Evolutionary conservation across 1,140 invertebrate genomes (phyloP).

Genomic region (Calycopis cecrops): DNA sequence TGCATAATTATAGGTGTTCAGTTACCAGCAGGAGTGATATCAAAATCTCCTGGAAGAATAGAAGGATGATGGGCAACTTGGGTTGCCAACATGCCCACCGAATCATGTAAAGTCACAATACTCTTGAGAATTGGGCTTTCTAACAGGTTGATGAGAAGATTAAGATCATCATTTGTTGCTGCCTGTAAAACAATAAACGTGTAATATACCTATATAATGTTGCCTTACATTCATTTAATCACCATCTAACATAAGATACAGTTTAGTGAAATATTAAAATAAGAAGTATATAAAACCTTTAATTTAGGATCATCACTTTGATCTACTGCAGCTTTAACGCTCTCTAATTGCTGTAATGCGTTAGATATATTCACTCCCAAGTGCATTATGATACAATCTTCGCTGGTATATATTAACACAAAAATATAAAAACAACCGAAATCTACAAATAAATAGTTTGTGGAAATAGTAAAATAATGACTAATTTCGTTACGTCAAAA

Average conservation of each 20-base stretch:
- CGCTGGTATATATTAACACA: neutral
- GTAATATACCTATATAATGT: neutral
- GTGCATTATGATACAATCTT: slow-evolving; percentile 44
- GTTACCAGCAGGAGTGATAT: slow-evolving; percentile 85
- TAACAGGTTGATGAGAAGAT: slow-evolving; percentile 89
- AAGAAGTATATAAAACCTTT: slow-evolving; percentile 68
- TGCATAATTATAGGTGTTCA: slow-evolving; percentile 11
- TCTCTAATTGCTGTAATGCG: slow-evolving; percentile 86
- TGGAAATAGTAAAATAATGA: too few species aligned
- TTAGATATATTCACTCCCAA: slow-evolving; percentile 79
- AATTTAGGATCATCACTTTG: slow-evolving; percentile 83
- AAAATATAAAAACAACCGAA: too few species aligned
- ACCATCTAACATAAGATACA: too few species aligned
- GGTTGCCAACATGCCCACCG: slow-evolving; percentile 85
- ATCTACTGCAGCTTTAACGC: slow-evolving; percentile 85
- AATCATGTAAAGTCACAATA: slow-evolving; percentile 94
- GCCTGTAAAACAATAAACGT: slow-evolving; percentile 52
- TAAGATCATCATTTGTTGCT: slow-evolving; percentile 89
- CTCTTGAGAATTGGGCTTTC: slow-evolving; percentile 95
- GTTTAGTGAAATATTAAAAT: neutral
- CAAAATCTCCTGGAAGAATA: slow-evolving; percentile 93
- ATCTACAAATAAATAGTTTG: too few species aligned
- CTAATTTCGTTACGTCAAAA: too few species aligned
- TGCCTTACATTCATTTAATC: too few species aligned
- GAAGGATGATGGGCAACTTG: slow-evolving; percentile 92